phyloP scores from a whole-genome alignment of 1,140 invertebrate genomes.

The Phortica variegata region DNA sequence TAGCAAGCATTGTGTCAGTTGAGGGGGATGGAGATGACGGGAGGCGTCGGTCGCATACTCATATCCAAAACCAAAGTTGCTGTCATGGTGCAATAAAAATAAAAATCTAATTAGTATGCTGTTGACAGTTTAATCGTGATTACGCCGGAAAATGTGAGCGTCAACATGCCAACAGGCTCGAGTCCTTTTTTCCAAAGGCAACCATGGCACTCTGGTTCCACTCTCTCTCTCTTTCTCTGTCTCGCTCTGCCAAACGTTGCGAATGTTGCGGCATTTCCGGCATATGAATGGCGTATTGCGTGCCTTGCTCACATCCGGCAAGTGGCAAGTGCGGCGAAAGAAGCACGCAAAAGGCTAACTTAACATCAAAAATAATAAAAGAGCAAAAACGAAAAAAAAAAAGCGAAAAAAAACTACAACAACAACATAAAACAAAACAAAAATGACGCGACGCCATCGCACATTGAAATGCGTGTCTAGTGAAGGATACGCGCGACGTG shows the following conservation, averaged over 20 bases:
- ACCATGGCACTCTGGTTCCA: too few species aligned
- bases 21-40: conserved; percentile 6
- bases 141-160: conserved; percentile 44
- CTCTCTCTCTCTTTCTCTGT: conserved; percentile 12
- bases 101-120: conserved; percentile 56
- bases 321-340: conserved; percentile 1
- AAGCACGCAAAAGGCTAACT: conserved; percentile 12
- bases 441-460: too few species aligned
- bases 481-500: conserved; percentile 48
- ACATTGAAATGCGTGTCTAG: conserved; percentile 51
- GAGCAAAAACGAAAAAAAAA: too few species aligned
- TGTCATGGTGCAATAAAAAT: conserved; percentile 54
- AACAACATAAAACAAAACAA: too few species aligned
- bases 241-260: conserved; percentile 5
- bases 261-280: conserved; percentile 47
- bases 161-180: conserved; percentile 55
- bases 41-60: conserved; percentile 42
- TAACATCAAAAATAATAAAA: conserved; percentile 22
- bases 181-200: conserved; percentile 39
- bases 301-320: conserved; percentile 40
- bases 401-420: too few species aligned
- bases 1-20: not conserved
- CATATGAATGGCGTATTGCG: conserved; percentile 36
- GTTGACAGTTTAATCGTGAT: conserved; percentile 56
- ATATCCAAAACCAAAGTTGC: too few species aligned